Evolutionary conservation across 2,113 vertebrate genomes (phyloP).

Genomic region (Podarcis cretensis): DNA sequence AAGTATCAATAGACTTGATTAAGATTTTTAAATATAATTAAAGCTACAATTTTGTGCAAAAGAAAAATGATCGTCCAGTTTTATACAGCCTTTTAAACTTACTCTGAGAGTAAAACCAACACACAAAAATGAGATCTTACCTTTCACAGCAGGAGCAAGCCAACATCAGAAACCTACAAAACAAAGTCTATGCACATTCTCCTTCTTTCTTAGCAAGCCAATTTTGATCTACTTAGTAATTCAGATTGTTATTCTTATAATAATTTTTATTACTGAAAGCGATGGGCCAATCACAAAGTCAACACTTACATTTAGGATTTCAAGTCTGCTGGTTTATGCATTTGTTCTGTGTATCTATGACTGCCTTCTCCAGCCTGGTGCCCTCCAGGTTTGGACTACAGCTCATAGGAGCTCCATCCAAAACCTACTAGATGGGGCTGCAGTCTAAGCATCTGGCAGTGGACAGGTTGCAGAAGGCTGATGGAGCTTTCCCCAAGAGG

Average conservation of each 20-base stretch:
- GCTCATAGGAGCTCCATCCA: too few species aligned
- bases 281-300: not conserved
- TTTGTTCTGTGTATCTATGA: not conserved
- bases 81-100: not conserved
- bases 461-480: too few species aligned
- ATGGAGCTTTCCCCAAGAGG: too few species aligned
- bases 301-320: not conserved
- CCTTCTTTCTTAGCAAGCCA: not conserved
- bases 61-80: not conserved
- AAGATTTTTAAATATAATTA: conserved; percentile 3
- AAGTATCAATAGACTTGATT: not conserved
- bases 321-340: not conserved
- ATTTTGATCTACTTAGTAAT: not conserved
- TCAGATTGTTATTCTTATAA: not conserved
- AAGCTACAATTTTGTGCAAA: not conserved
- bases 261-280: not conserved
- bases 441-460: too few species aligned
- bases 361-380: too few species aligned
- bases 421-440: too few species aligned
- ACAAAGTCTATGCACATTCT: not conserved
- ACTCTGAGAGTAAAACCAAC: not conserved
- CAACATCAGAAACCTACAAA: not conserved
- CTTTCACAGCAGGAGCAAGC: not conserved
- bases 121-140: not conserved
- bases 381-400: too few species aligned